These are phyloP conservation scores for Crotalus tigris DNA, from an alignment of 2,113 vertebrate species.

Conservation along the genomic window DNA sequence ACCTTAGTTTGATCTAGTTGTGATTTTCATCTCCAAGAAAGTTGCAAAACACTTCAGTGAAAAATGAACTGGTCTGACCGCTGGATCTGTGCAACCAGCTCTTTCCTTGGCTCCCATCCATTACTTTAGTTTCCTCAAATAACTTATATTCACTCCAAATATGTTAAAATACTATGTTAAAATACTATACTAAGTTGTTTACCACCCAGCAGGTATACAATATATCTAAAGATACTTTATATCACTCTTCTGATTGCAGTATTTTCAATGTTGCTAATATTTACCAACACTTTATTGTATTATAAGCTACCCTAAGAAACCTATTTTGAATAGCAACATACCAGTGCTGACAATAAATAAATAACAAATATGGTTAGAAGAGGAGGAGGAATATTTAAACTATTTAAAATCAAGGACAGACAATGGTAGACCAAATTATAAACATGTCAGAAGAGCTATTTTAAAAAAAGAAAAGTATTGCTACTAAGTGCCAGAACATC, in stretches of 20 bases:
- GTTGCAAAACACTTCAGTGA: neutral
- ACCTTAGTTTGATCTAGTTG: neutral
- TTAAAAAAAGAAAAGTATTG: neutral
- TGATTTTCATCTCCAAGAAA: neutral
- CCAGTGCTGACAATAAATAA: neutral
- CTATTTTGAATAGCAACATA: neutral
- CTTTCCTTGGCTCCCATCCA: neutral
- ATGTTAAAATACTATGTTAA: no score
- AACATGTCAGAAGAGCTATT: neutral
- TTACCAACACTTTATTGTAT: neutral
- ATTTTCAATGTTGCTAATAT: neutral
- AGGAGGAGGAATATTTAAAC: neutral
- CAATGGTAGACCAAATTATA: neutral
- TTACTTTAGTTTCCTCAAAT: no score
- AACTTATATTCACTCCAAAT: no score
- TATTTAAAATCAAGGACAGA: neutral
- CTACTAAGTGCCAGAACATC: neutral
- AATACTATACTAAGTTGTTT: neutral
- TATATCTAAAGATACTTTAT: neutral
- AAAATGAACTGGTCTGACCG: neutral
- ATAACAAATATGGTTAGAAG: neutral
- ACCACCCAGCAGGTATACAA: neutral
- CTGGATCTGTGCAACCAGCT: neutral
- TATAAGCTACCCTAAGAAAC: neutral
- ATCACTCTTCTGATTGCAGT: neutral